Percentiles rank a stretch among this genome's conserved stretches.
These are phyloP conservation scores for Slavum lentiscoides DNA, from an alignment of 2,888 invertebrate genomes.

Conservation along the genomic window DNA sequence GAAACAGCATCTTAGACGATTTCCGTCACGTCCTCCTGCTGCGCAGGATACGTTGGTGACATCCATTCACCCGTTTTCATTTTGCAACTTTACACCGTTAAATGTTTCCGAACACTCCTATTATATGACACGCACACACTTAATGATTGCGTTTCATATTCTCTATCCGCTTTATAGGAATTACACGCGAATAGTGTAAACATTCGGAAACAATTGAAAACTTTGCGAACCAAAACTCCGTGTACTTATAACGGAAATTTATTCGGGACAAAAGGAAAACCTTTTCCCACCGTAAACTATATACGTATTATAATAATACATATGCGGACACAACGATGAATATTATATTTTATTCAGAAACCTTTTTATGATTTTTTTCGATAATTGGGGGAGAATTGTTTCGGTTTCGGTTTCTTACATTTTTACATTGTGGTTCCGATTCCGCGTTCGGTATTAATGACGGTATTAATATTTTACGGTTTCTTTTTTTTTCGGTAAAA, in stretches of 20 bases:
- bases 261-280: conserved; percentile 4
- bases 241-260: conserved; percentile 5
- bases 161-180: background rate
- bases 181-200: background rate
- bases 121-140: background rate
- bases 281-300: background rate
- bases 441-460: too few relatives aligned
- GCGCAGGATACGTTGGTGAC: background rate
- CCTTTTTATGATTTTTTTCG: too few relatives aligned
- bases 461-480: too few relatives aligned
- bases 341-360: too few relatives aligned
- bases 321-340: background rate
- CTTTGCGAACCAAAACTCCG: conserved; percentile 8
- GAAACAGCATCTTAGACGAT: background rate
- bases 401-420: too few relatives aligned
- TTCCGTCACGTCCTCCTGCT: background rate
- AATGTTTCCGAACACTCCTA: conserved; percentile 13
- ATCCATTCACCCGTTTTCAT: background rate
- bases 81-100: background rate
- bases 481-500: too few relatives aligned
- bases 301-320: too few relatives aligned
- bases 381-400: too few relatives aligned
- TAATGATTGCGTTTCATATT: background rate
- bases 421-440: too few relatives aligned
- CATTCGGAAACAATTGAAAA: conserved; percentile 33